Percentiles rank a stretch among this genome's conserved stretches.
Conservation (phyloP, 2,888 invertebrate species). For the Aleiodes testaceus region DNA sequence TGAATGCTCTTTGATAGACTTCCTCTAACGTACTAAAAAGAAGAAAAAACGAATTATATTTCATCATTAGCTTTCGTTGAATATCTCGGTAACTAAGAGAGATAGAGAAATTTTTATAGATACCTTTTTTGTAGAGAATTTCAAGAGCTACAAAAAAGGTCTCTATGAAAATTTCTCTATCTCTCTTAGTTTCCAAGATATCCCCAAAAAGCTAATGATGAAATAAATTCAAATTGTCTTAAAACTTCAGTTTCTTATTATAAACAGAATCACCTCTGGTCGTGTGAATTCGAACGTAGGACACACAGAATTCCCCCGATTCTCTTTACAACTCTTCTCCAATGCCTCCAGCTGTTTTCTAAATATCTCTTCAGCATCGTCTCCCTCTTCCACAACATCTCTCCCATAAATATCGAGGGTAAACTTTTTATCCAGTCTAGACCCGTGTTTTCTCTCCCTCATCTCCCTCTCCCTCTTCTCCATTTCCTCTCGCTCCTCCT, state of each 20-base stretch:
- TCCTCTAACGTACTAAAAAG: slow-evolving; percentile 58
- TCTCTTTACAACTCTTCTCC: slow-evolving; percentile 44
- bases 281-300: slow-evolving; percentile 62
- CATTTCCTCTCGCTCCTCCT: slow-evolving; percentile 80
- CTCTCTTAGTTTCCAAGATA: background rate
- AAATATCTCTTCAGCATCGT: slow-evolving; percentile 55
- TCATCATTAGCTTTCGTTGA: no score
- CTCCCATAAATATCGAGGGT: slow-evolving; percentile 85
- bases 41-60: background rate
- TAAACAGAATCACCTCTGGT: slow-evolving; percentile 55
- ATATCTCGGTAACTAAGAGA: no score
- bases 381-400: slow-evolving; percentile 57
- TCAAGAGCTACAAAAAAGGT: no score
- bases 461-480: slow-evolving; percentile 80
- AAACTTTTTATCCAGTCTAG: slow-evolving; percentile 78
- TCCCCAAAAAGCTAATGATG: background rate
- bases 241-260: slow-evolving; percentile 1
- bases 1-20: slow-evolving; percentile 37
- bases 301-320: slow-evolving; percentile 46
- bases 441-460: slow-evolving; percentile 81
- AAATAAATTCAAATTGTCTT: background rate
- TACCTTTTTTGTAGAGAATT: no score
- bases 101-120: slow-evolving; percentile 23
- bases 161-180: slow-evolving; percentile 5
- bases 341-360: slow-evolving; percentile 31